These are phyloP conservation scores for Pseudoips prasinana DNA, from an alignment of 2,888 invertebrate genomes.

Conservation along the genomic window DNA sequence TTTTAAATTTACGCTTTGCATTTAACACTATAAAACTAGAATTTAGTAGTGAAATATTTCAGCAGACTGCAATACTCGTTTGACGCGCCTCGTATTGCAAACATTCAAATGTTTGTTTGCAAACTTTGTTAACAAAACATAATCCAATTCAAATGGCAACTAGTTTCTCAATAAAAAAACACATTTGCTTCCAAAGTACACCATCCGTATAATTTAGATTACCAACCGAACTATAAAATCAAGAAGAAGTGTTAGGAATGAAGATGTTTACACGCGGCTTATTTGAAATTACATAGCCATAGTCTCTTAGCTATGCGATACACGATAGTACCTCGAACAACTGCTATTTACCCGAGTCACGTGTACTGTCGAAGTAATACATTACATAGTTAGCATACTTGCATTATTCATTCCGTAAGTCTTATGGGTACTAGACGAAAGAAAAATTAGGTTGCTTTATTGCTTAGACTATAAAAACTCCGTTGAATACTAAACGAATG, in stretches of 20 bases:
- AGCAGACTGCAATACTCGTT: too few relatives aligned
- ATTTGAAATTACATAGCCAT: slow-evolving; percentile 18
- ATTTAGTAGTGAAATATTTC: too few relatives aligned
- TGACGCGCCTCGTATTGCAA: too few relatives aligned
- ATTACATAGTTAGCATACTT: slow-evolving; percentile 62
- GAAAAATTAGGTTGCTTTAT: slow-evolving; percentile 48
- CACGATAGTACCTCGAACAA: slow-evolving; percentile 55
- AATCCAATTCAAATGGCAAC: too few relatives aligned
- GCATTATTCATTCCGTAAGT: slow-evolving; percentile 62
- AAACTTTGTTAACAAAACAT: too few relatives aligned
- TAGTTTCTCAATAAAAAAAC: background rate
- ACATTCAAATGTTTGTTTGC: too few relatives aligned
- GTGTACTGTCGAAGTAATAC: slow-evolving; percentile 63
- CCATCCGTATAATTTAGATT: background rate
- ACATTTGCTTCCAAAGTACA: background rate
- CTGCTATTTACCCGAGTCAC: slow-evolving; percentile 61
- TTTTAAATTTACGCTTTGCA: too few relatives aligned
- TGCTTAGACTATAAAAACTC: slow-evolving; percentile 30
- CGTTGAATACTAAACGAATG: slow-evolving; percentile 27
- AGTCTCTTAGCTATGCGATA: slow-evolving; percentile 48
- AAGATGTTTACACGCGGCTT: background rate
- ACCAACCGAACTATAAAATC: background rate
- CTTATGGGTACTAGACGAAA: slow-evolving; percentile 43
- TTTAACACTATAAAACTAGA: too few relatives aligned
- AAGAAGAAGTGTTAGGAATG: background rate